Evolutionary conservation across 2,113 vertebrate species (phyloP).

Genomic region (Gnathonemus longibarbis): DNA sequence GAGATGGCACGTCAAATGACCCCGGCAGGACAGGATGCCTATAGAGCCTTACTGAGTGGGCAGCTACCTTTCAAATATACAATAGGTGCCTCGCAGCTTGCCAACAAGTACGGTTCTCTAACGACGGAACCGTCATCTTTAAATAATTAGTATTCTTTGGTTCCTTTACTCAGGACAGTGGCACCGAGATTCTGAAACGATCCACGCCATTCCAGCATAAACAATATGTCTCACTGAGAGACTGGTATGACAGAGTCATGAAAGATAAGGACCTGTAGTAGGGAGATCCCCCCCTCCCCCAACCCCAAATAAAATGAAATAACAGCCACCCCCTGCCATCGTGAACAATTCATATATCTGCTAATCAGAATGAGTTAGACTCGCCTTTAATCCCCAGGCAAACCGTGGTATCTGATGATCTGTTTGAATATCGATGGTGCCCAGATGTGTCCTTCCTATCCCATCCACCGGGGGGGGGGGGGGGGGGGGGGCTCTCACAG

Average conservation of each 20-base stretch:
- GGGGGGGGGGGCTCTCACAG: not conserved
- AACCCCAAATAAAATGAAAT: not conserved
- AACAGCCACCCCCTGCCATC: not conserved
- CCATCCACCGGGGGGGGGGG: not conserved
- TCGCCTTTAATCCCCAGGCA: slow-evolving; percentile 31
- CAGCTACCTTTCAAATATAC: not conserved
- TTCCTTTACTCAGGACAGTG: not conserved
- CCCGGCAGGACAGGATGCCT: not conserved
- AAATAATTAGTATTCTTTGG: not conserved
- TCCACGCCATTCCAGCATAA: not conserved
- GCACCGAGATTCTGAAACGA: not conserved
- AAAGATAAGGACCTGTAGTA: not conserved
- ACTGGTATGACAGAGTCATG: not conserved
- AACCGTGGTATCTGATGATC: not conserved
- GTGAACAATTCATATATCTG: too few species aligned
- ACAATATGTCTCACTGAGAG: not conserved
- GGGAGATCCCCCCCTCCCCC: too few species aligned
- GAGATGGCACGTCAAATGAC: not conserved
- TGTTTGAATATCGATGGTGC: not conserved
- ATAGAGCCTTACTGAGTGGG: not conserved
- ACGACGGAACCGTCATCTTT: not conserved
- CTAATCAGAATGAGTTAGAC: slow-evolving; percentile 22
- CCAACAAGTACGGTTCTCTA: not conserved
- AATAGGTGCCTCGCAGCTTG: not conserved
- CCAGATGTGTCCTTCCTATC: not conserved